Evolutionary conservation across 2,888 invertebrate genomes (phyloP), one percentile per base, ranked within the genome.

Genomic region (Dioctria linearis): DNA sequence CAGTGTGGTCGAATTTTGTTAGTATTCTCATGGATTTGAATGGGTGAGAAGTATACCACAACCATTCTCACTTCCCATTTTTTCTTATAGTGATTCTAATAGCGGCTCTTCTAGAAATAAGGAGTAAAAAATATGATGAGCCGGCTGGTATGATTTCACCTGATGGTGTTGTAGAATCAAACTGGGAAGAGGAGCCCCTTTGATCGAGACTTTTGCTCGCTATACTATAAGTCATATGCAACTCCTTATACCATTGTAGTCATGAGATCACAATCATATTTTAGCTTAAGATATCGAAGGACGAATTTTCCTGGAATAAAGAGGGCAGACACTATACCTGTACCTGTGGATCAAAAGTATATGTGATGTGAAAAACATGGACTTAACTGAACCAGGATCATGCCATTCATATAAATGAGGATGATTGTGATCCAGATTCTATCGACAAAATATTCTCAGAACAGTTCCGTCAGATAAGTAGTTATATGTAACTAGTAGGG

Each of bases 361-460:
- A 4, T 25, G 61, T 13, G n/a, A 61, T 61, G 61, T 25, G 37
- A 46, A 8, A 4, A 43, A 66, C 25, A 25, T 25, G 25, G 25
- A 25, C 25, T 25, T 25, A n/a, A 6, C 37, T 63, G 63, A 63
- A 43, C 61, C 11, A 5, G 25, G 46, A 46, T 76, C 49, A 49
- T 76, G 46, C 63, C 63, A 63, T 76, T 76, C 61, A 63, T 76
- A 63, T 76, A 61, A 37, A 37, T 57, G 59, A 59, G 40, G 76
- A 76, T 63, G 51, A 76, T 59, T 76, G 49, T 76, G 76, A 76
- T 76, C 25, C 61, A 76, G 63, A 63, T 76, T n/a, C 37, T 59
- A 76, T 76, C 63, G 76, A 49, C 63, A 61, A 25, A 25, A 63
- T 76, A 63, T 76, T 76, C 63, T 76, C 63, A 63, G 63, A 76